Percentiles rank a stretch among this genome's conserved stretches.
These are phyloP conservation scores for Eurystomus gularis DNA, from an alignment of 2,113 vertebrate species.

Conservation along the genomic window DNA sequence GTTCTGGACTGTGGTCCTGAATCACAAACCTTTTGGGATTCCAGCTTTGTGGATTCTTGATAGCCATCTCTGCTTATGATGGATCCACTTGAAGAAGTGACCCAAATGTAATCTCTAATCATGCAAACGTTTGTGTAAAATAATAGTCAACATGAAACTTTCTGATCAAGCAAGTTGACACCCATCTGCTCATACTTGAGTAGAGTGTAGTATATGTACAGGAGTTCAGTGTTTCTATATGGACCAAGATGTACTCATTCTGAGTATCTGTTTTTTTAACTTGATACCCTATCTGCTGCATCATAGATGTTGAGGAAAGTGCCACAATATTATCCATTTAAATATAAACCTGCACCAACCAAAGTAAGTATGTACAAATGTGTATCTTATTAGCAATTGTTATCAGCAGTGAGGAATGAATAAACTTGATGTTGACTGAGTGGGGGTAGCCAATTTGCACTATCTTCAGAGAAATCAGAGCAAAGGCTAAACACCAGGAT, in stretches of 20 bases:
- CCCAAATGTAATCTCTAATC: not conserved
- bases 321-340: not conserved
- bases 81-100: not conserved
- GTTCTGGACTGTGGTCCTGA: not conserved
- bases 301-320: not conserved
- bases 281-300: not conserved
- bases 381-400: not conserved
- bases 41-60: not conserved
- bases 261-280: not conserved
- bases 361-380: not conserved
- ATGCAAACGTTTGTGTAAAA: not conserved
- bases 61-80: not conserved
- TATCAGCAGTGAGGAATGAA: not conserved
- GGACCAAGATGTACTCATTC: not conserved
- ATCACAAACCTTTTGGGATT: not conserved
- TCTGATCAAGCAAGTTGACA: not conserved
- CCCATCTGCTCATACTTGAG: not conserved
- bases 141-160: not conserved
- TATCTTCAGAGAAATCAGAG: not conserved
- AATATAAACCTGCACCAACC: not conserved
- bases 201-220: not conserved
- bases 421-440: not conserved
- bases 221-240: not conserved
- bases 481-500: not conserved
- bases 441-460: not conserved